These are phyloP conservation scores for Chrysolina americana DNA, from an alignment of 2,888 invertebrate species.

Conservation along the genomic window DNA sequence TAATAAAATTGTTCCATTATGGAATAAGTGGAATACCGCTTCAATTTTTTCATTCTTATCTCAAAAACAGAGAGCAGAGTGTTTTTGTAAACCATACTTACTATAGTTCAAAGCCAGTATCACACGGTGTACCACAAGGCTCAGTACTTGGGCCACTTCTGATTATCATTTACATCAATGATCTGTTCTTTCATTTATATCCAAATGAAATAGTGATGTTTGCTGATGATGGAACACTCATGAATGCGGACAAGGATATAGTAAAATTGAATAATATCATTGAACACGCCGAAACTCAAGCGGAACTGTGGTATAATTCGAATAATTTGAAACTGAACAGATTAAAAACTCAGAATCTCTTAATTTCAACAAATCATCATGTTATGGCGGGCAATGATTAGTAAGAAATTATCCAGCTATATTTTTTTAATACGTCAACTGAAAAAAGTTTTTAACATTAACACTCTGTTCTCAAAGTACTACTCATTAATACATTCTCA, in stretches of 20 bases:
- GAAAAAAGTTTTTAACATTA: too few species aligned
- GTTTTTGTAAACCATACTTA: too few species aligned
- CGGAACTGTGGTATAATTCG: neutral
- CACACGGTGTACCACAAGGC: neutral
- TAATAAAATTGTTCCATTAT: slow-evolving; percentile 21
- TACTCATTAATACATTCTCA: too few species aligned
- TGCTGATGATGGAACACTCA: neutral
- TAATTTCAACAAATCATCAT: neutral
- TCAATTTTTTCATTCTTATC: neutral
- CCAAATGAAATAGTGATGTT: too few species aligned
- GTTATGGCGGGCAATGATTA: neutral
- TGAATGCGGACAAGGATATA: neutral
- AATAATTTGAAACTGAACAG: neutral
- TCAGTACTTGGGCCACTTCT: neutral
- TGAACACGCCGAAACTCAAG: neutral
- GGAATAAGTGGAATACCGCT: neutral
- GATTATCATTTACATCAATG: neutral
- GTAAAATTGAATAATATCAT: neutral
- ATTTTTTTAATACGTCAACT: neutral
- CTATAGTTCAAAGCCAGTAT: too few species aligned
- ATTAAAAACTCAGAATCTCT: neutral
- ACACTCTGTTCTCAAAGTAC: too few species aligned
- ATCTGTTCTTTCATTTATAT: too few species aligned
- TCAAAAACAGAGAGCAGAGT: neutral
- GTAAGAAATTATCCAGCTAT: neutral